Evolutionary conservation across 2,797 vertebrate species (phyloP), one percentile per base, ranked within the genome.

Genomic region (Pygocentrus nattereri): DNA sequence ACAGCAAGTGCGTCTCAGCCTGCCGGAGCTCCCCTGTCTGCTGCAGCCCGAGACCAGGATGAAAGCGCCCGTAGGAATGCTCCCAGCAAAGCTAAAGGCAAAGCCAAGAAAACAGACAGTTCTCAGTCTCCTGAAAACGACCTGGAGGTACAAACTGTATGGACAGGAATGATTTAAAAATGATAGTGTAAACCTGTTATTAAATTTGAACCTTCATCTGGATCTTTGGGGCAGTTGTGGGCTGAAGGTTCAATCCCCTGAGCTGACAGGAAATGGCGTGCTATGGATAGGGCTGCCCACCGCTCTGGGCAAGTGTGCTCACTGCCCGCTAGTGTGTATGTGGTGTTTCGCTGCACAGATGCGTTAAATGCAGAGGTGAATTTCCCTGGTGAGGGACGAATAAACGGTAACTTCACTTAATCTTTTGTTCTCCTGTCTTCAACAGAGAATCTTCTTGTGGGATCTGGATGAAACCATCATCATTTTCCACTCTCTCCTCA

Each of bases 401-500:
- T n/a, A n/a, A n/a, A 11, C 2, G 4, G 47, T 15, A 4, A 41
- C 41, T 54, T 21, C 50, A 50, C 10, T 25, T 58, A 16, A 30
- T 62, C 25, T 23, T 11, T n/a, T 76, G 12, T 58, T 10, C 34
- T 5, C n/a, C 0, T 74, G 56, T 84, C 84, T 74, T 78, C 86
- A 67, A 71, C 82, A 99, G 98, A 89, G 98, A 15, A 94, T 99
- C 83, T 99, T 99, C 81, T 92, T 99, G 41, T 99, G 98, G 98
- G 98, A 99, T 91, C 91, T 99, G 93, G 98, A 99, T 84, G 98
- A 99, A 91, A 99, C 98, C 85, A 99, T 99, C 86, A 99, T 99
- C 54, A 97, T 99, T 88, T 99, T 99, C 93, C 98, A 99, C 89
- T 99, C 98, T 0, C 96, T 99, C 87, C 97, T 99, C 87, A 99